A percentile compares a stretch with the other conserved stretches of the same genome.
Conservation (phyloP, 2,113 vertebrate genomes). For the Laticauda colubrina region DNA sequence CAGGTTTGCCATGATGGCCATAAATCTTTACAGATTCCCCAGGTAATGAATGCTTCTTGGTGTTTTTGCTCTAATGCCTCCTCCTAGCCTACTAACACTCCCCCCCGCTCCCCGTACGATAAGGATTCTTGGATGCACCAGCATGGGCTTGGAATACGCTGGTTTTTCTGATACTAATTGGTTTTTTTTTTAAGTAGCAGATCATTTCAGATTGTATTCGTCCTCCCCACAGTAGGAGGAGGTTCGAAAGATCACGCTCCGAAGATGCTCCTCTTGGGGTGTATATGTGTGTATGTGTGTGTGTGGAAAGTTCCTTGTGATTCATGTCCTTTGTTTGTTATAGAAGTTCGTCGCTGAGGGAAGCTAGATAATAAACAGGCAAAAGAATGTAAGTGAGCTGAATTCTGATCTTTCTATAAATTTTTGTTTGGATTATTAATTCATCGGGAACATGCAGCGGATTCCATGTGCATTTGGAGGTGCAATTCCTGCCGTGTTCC, state of each 20-base stretch:
- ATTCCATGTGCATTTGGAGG: background rate
- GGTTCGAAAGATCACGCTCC: background rate
- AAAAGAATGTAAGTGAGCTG: background rate
- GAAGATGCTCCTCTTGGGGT: background rate
- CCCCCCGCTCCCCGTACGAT: background rate
- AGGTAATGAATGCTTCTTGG: conserved; percentile 45
- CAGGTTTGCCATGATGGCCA: background rate
- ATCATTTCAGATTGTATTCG: background rate
- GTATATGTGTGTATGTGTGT: too few relatives aligned
- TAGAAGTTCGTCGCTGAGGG: background rate
- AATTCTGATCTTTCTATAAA: background rate
- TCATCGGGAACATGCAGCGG: background rate
- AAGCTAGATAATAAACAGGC: background rate
- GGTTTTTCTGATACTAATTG: background rate
- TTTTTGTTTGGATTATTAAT: background rate
- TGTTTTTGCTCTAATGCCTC: conserved; percentile 38
- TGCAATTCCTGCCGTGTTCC: background rate
- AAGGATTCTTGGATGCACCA: background rate
- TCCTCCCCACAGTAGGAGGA: too few relatives aligned
- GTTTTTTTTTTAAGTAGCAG: background rate
- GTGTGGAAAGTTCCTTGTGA: background rate
- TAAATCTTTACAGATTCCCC: conserved; percentile 34
- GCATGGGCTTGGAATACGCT: background rate
- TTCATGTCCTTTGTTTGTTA: background rate
- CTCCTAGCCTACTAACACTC: background rate